Evolutionary conservation across 2,113 vertebrate genomes (phyloP), one percentile per base, ranked within the genome.

Genomic region (Manacus vitellinus): DNA sequence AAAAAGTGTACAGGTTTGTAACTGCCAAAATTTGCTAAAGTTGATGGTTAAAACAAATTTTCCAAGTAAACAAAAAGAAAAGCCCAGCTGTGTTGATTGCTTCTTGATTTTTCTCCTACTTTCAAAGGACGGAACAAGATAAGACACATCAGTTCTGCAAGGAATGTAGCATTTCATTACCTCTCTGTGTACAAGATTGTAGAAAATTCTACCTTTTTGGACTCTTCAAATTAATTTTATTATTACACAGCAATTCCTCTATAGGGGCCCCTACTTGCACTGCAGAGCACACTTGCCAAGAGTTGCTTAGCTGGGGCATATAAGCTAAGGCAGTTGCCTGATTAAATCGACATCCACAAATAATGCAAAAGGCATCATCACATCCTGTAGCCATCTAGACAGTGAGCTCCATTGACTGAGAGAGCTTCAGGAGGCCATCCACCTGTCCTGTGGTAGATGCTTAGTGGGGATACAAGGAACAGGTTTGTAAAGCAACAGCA

Each of bases 21-120:
- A 98, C 97, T 98, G 97, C 97, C 97, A 97, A 97, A 98, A 98
- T 98, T 98, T 98, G 97, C 97, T 98, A 98, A 98, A 98, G 95
- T 98, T 98, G 97, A 98, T 98, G 97, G 96, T 98, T 97, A 96
- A 98, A 98, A 97, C 59, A 97, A 97, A 66, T 98, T 98, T 98
- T 98, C 94, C 96, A 97, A 98, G 97, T 98, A 98, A 98, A 98
- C 97, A 96, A 91, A 77, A 95, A 97, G 91, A 97, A 97, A 97
- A 95, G 88, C 21, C 47, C 49, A 65, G 61, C 54, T 68, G 97
- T 95, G 95, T 97, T 91, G 93, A 89, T 79, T 97, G 78, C 97
- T 98, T 95, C 87, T 97, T 96, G 90, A 63, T 76, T 89, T 89
- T 88, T 97, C 81, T 94, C 67, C 65, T 95, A 4, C 37, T 93